Evolutionary conservation across 1,140 invertebrate genomes (phyloP).

Genomic region (Fopius arisanus): DNA sequence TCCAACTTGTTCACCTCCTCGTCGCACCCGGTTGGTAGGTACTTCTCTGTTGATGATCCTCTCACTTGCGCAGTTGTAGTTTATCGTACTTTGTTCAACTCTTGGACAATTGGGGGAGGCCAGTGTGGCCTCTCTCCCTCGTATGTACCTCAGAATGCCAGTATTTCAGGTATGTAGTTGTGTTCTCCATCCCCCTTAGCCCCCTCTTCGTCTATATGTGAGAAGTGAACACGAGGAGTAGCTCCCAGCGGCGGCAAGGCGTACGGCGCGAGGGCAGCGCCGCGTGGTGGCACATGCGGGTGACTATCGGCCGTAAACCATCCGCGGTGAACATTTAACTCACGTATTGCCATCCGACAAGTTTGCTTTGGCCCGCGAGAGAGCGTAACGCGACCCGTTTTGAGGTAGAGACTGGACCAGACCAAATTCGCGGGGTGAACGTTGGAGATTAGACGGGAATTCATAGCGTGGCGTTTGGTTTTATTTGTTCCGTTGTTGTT

Average conservation of each 20-base stretch:
- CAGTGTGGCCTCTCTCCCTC: neutral
- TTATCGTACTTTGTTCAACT: slow-evolving; percentile 18
- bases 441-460: neutral
- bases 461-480: no score
- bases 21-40: slow-evolving; percentile 32
- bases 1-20: slow-evolving; percentile 41
- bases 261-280: slow-evolving; percentile 58
- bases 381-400: slow-evolving; percentile 58
- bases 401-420: slow-evolving; percentile 23
- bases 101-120: slow-evolving; percentile 30
- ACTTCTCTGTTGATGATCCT: slow-evolving; percentile 15
- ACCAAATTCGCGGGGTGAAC: neutral
- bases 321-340: slow-evolving; percentile 67
- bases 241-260: slow-evolving; percentile 35
- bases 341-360: slow-evolving; percentile 68
- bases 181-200: neutral
- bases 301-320: slow-evolving; percentile 67
- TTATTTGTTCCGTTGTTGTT: no score
- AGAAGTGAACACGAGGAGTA: slow-evolving; percentile 39
- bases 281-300: slow-evolving; percentile 63
- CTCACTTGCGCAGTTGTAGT: neutral
- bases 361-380: slow-evolving; percentile 65
- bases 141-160: neutral
- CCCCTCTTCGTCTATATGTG: slow-evolving; percentile 12
- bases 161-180: neutral